Evolutionary conservation across 1,140 invertebrate genomes (phyloP).

Genomic region (Solenopsis fugax): DNA sequence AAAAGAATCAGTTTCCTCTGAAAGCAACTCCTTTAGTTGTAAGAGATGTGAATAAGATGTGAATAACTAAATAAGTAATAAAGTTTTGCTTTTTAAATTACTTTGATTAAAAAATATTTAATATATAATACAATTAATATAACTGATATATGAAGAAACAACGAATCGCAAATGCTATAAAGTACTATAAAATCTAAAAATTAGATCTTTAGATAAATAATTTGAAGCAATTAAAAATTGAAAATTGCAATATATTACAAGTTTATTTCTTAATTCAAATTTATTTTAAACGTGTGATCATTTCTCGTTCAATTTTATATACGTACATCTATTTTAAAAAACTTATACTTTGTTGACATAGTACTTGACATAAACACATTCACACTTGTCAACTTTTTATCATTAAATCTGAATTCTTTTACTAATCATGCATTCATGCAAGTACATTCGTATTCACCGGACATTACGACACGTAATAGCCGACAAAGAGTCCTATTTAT

Average conservation of each 20-base stretch:
- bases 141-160: not conserved
- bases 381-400: not conserved
- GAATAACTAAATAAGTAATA: conserved; percentile 8
- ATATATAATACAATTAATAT: not conserved
- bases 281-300: not conserved
- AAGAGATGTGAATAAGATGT: not conserved
- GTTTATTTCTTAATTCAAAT: not conserved
- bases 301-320: not conserved
- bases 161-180: not conserved
- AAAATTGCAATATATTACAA: not conserved
- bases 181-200: not conserved
- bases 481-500: conserved; percentile 69
- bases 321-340: not conserved
- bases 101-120: conserved; percentile 3
- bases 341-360: conserved; percentile 12
- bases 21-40: conserved; percentile 55
- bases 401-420: conserved; percentile 36
- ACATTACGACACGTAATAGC: conserved; percentile 13
- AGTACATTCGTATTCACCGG: conserved; percentile 65
- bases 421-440: conserved; percentile 62
- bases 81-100: not conserved
- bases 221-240: not conserved
- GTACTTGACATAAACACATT: conserved; percentile 9
- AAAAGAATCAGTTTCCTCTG: conserved; percentile 44
- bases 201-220: not conserved